Evolutionary conservation across 2,113 vertebrate genomes (phyloP).

Genomic region (Oreochromis tanganicae): DNA sequence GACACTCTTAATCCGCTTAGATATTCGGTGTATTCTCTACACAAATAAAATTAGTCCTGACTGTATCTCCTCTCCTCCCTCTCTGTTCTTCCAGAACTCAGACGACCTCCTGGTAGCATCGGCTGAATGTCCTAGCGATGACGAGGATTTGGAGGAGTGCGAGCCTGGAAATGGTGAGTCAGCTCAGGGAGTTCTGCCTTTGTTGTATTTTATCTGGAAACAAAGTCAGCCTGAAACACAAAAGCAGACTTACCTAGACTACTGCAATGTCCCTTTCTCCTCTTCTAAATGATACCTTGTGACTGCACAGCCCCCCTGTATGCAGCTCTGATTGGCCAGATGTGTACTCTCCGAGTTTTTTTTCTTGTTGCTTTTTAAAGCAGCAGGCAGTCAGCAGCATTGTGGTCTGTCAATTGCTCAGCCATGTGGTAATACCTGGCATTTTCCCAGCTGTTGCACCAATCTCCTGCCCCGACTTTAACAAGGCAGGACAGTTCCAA

Average conservation of each 20-base stretch:
- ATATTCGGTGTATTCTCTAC: not conserved
- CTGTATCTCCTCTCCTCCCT: not conserved
- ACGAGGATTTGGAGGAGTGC: slow-evolving; percentile 94
- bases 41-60: not conserved
- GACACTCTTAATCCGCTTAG: not conserved
- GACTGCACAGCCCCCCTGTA: slow-evolving; percentile 6
- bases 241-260: not conserved
- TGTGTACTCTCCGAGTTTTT: not conserved
- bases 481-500: slow-evolving; percentile 29
- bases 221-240: not conserved
- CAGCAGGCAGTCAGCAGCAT: slow-evolving; percentile 3
- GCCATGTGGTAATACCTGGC: slow-evolving; percentile 23
- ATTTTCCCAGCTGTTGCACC: slow-evolving; percentile 36
- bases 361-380: slow-evolving; percentile 5
- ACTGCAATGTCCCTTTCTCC: not conserved
- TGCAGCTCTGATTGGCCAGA: slow-evolving; percentile 55
- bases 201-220: not conserved
- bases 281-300: not conserved
- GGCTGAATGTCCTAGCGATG: slow-evolving; percentile 91
- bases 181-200: slow-evolving; percentile 54
- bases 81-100: slow-evolving; percentile 77
- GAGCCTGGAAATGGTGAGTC: slow-evolving; percentile 94
- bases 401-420: not conserved
- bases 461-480: slow-evolving; percentile 21
- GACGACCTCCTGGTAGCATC: slow-evolving; percentile 92